Evolutionary conservation across 2,888 invertebrate species (phyloP), one percentile per base, ranked within the genome.

Genomic region (Cynaeus angustus): DNA sequence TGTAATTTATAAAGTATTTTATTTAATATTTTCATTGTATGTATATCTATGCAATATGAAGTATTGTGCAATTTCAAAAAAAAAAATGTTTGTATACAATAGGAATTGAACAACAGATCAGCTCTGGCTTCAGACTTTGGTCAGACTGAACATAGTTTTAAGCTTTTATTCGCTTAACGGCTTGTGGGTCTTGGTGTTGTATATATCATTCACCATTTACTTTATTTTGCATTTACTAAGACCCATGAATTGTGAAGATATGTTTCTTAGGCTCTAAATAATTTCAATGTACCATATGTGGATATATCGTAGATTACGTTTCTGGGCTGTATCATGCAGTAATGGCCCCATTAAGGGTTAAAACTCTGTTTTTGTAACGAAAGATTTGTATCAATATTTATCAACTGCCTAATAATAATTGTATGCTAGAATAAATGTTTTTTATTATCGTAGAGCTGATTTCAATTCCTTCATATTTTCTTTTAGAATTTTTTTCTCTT

Each of bases 261-360:
- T 80, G 78, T 80, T 79, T 80, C 77, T 78, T 81, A 82, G 83
- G 81, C 82, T 83, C 82, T 82, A 83, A 81, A 81, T 80, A 81
- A 81, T 81, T 83, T 84, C 83, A 81, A 82, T 85, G 84, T 85
- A 85, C 81, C 81, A 84, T 84, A 84, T 84, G 85, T 85, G 84
- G 85, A 85, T 85, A 85, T 84, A 82, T 80, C 80, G 82, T 83
- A 84, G 83, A 83, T 81, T 75, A 74, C 71, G 75, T 73, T 75
- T 75, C 65, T 71, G 72, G 72, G 75, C 73, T 73, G 70, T 70
- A 61, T 73, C 71, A 68, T 75, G 70, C 71, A 73, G 71, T 71
- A 68, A 66, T 75, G 56, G 70, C 66, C 70, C 67, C 52, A 43
- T 67, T 53, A 37, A 68, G 72, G 72, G 72, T 79, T 75, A 79